Conservation (phyloP, 2,113 vertebrate species). For the Muscicapa adusta region DNA sequence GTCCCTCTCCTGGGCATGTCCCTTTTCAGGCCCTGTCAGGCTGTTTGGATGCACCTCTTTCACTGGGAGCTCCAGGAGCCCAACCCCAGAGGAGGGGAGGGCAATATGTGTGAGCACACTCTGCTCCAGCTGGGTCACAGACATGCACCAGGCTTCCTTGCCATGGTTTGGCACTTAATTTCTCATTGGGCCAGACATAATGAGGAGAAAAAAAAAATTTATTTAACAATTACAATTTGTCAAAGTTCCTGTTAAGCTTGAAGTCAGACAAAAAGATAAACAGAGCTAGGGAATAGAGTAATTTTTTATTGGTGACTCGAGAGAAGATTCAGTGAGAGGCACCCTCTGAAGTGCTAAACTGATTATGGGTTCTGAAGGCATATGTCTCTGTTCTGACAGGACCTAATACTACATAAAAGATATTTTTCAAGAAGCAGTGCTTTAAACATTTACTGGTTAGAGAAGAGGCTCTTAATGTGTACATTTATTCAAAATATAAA, state of each 20-base stretch:
- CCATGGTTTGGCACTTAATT: neutral
- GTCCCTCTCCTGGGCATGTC: neutral
- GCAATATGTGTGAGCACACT: neutral
- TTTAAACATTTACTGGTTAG: neutral
- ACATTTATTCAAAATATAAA: neutral
- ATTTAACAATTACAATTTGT: neutral
- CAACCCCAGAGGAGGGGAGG: neutral
- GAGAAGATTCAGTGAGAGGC: neutral
- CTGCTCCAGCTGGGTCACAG: neutral
- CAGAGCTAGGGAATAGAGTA: neutral
- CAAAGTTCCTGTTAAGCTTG: neutral
- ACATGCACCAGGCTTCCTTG: neutral
- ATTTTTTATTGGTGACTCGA: neutral
- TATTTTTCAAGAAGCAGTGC: neutral
- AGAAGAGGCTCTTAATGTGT: neutral
- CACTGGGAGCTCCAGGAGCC: neutral
- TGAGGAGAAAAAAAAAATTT: neutral
- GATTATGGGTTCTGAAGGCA: neutral
- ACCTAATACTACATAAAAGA: neutral
- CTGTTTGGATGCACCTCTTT: no score
- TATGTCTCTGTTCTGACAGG: neutral
- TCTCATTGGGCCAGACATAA: neutral
- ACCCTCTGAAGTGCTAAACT: neutral
- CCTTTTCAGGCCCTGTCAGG: neutral
- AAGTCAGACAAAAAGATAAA: neutral